Conservation (phyloP, 2,797 vertebrate genomes). For the Phrynocephalus guinanensis region DNA sequence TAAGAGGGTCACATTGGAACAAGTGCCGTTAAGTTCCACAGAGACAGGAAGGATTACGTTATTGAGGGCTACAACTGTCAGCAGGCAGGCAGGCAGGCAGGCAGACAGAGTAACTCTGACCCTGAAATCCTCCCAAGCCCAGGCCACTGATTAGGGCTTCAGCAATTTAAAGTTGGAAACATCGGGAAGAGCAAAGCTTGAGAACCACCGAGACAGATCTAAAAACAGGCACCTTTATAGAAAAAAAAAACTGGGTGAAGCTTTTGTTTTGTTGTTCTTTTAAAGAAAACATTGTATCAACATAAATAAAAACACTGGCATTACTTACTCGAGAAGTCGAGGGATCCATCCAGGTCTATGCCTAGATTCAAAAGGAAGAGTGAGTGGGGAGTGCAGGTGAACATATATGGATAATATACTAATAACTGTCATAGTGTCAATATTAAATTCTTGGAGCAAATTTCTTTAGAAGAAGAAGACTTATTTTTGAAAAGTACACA, state of each 20-base stretch:
- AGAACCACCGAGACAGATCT: background rate
- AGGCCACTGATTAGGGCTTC: too few species aligned
- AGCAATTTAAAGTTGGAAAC: too few species aligned
- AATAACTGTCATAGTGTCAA: background rate
- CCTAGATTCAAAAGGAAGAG: conserved; percentile 32
- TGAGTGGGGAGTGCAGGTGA: background rate
- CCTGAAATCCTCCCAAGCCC: too few species aligned
- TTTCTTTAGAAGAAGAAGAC: too few species aligned
- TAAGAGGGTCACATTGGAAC: background rate
- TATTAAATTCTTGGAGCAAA: background rate
- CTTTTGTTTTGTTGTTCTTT: background rate
- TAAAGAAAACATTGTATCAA: background rate
- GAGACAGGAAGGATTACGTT: too few species aligned
- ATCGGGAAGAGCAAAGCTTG: too few species aligned
- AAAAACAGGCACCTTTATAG: background rate
- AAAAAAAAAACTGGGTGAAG: background rate
- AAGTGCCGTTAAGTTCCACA: background rate
- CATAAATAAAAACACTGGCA: background rate
- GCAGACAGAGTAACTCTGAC: too few species aligned
- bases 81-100: background rate
- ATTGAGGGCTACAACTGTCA: background rate
- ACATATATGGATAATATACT: conserved; percentile 12
- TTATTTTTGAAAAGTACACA: too few species aligned
- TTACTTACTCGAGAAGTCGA: conserved; percentile 57
- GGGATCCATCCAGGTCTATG: conserved; percentile 47